Percentiles rank a stretch among this genome's conserved stretches.
phyloP scores from a whole-genome alignment of 2,797 vertebrate species.

The Paedocypris micromegethes region DNA sequence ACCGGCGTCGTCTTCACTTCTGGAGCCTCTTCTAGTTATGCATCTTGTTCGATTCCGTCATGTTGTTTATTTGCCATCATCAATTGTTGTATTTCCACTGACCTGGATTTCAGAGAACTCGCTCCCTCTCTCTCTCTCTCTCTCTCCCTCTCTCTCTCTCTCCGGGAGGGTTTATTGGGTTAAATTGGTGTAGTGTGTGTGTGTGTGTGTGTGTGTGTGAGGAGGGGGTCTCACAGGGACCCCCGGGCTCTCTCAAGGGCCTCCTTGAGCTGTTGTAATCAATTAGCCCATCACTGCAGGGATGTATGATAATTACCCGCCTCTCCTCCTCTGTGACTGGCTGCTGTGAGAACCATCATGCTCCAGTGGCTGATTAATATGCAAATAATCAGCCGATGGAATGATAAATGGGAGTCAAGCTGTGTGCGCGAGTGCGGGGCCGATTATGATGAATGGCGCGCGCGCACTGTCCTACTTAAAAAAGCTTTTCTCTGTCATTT shows the following conservation, averaged over 20 bases:
- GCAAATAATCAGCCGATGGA: constrained; percentile 86
- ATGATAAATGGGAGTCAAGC: constrained; percentile 80
- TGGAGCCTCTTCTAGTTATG: too few species aligned
- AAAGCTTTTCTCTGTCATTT: constrained; percentile 77
- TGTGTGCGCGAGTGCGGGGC: constrained; percentile 74
- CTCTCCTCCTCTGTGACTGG: constrained; percentile 62
- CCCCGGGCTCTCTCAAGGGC: constrained; percentile 60
- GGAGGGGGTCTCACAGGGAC: constrained; percentile 48
- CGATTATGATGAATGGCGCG: constrained; percentile 83
- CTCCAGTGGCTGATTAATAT: constrained; percentile 88
- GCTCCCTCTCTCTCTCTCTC: too few species aligned
- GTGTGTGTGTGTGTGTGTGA: constrained; percentile 38
- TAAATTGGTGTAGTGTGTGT: constrained; percentile 17
- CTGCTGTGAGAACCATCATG: constrained; percentile 65
- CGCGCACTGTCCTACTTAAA: constrained; percentile 80
- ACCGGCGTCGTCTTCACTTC: too few species aligned
- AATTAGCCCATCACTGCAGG: constrained; percentile 88
- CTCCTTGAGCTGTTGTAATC: constrained; percentile 84
- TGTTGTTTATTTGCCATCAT: constrained; percentile 27
- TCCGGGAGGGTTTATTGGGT: constrained; percentile 2
- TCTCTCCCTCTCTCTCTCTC: too few species aligned
- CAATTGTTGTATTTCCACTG: constrained; percentile 35
- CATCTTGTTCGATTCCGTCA: constrained; percentile 1
- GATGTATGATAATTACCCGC: constrained; percentile 87
- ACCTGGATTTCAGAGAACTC: constrained; percentile 43